Conservation (phyloP, 92 coral and sea anemone species). For the Umimayanthus kanabou region DNA sequence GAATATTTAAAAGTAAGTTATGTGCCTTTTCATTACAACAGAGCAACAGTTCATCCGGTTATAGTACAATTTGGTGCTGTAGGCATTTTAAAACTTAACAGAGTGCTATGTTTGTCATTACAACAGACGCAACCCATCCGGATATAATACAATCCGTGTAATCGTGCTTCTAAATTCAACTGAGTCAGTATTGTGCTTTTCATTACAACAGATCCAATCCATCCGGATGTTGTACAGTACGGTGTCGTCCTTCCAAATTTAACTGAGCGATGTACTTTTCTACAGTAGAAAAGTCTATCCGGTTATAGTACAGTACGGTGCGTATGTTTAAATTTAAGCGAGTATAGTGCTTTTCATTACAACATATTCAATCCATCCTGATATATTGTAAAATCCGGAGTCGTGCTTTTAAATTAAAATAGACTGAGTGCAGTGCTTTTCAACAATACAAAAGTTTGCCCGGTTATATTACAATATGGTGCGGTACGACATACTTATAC, state of each 20-base stretch:
- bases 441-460: no score
- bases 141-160: neutral
- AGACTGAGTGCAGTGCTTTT: neutral
- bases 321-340: neutral
- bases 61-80: neutral
- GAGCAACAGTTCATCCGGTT: neutral
- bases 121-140: neutral
- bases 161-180: neutral
- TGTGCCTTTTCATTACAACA: neutral
- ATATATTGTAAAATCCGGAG: no score
- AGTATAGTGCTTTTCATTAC: no score
- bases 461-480: neutral
- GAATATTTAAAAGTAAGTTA: neutral
- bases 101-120: no score
- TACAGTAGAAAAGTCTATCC: no score
- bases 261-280: neutral
- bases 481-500: neutral
- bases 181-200: neutral
- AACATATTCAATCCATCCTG: no score
- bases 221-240: neutral
- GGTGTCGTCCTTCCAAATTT: neutral
- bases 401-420: no score
- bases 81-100: neutral
- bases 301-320: neutral
- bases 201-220: neutral